A percentile compares a stretch with the other conserved stretches of the same genome.
These are phyloP conservation scores for Cervus canadensis DNA, from an alignment of 2,113 vertebrate species.

Conservation along the genomic window DNA sequence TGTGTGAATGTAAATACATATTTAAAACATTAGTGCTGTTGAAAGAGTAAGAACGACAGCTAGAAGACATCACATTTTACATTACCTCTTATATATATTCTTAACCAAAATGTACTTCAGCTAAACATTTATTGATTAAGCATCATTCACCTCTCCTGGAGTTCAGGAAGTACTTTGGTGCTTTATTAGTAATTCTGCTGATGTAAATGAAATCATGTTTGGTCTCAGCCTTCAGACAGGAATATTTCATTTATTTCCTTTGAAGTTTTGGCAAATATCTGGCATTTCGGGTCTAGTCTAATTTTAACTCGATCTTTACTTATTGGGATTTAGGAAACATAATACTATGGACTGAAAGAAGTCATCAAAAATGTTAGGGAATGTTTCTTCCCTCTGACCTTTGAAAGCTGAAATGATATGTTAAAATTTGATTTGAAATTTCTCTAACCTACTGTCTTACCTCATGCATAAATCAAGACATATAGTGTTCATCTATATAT, in stretches of 20 bases:
- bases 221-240: not conserved
- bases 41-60: not conserved
- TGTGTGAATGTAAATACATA: not conserved
- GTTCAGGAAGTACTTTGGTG: not conserved
- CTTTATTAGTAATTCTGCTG: not conserved
- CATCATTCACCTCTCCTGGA: not conserved
- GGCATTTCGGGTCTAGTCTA: not conserved
- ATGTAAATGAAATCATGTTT: not conserved
- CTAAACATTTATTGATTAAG: not conserved
- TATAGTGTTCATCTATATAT: not conserved
- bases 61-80: not conserved
- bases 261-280: not conserved
- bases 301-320: slow-evolving; percentile 24
- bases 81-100: not conserved
- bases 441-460: not conserved
- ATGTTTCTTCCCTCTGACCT: not conserved
- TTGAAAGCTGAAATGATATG: not conserved
- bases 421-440: not conserved
- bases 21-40: not conserved
- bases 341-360: not conserved
- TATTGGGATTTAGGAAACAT: not conserved
- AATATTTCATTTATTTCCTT: not conserved
- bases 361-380: not conserved
- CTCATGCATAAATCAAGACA: not conserved
- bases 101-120: not conserved